Evolutionary conservation across 2,888 invertebrate species (phyloP).

Genomic region (Tetheella fluctuosa): DNA sequence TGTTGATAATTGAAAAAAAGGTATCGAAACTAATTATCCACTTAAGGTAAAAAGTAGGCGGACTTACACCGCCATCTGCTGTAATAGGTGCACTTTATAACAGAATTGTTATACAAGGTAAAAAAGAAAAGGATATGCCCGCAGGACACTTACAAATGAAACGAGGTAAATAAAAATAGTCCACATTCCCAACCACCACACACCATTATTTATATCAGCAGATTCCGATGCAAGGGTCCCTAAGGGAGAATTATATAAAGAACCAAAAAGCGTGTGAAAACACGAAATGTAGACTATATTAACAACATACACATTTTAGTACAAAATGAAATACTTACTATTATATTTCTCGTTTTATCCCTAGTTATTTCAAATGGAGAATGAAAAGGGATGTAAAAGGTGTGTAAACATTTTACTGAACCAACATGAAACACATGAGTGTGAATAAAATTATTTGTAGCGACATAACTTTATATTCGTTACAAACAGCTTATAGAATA

Average conservation of each 20-base stretch:
- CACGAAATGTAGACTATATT: not conserved
- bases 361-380: not conserved
- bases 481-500: not conserved
- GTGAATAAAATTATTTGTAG: conserved; percentile 1
- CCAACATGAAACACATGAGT: not conserved
- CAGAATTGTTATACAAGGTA: conserved; percentile 8
- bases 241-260: conserved; percentile 1
- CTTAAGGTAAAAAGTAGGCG: conserved; percentile 8
- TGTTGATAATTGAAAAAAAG: conserved; percentile 6
- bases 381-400: not conserved
- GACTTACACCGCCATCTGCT: not conserved
- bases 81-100: conserved; percentile 7
- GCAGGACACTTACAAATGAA: conserved; percentile 7
- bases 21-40: conserved; percentile 2
- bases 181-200: not conserved
- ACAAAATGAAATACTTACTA: not conserved
- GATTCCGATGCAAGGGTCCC: not conserved
- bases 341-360: not conserved
- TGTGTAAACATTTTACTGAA: not conserved
- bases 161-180: conserved; percentile 7
- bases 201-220: conserved; percentile 1
- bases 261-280: not conserved
- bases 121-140: not conserved
- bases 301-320: conserved; percentile 1
- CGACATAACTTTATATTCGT: not conserved